Base-by-base conservation (phyloP, 2,888 invertebrate species). In the Machimus rusticus region DNA sequence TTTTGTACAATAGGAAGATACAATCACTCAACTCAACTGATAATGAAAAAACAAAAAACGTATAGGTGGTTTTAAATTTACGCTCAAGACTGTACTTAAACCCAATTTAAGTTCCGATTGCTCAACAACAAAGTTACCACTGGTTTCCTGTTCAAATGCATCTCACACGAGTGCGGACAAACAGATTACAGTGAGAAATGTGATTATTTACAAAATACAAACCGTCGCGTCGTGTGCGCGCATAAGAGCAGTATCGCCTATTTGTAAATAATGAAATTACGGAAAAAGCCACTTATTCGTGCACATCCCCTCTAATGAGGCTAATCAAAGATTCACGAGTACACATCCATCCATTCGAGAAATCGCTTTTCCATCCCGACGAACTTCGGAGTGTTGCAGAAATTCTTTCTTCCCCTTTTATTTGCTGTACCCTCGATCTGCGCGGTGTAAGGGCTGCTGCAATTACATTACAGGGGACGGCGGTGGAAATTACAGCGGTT, bases 221-320 rank as follows among this genome's bases (percentile, higher is more conserved):
- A 23, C 8, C 23, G 19, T 66, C 28, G 28, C 23, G 19, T 66
- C 28, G 28, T 28, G 19, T 9, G 9, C 19, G 57, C 23, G 23
- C 23, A 57, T 23, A 57, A 23, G 19, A 57, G 57, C 57, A 23
- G 57, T 57, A 23, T 57, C 39, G 39, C 77, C 43, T 78, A 81
- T 81, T 51, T 81, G 55, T 81, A 81, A 81, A 55, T 55, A 81
- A 81, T 81, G 81, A 81, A 81, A 55, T 81, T 55, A 81, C 81
- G 81, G 51, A 34, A 81, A 81, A 81, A 81, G 46, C 43, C 81
- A 81, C 81, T 81, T 81, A 81, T 34, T 51, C 51, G 16, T 14
- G 55, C 51, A 55, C 81, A 23, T 28, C 46, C 46, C 51, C 14
- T 28, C 55, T 81, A 81, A 81, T 81, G 81, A 81, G 31, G 31